Evolutionary conservation across 2,888 invertebrate species (phyloP).

Genomic region (Melieria omissa): DNA sequence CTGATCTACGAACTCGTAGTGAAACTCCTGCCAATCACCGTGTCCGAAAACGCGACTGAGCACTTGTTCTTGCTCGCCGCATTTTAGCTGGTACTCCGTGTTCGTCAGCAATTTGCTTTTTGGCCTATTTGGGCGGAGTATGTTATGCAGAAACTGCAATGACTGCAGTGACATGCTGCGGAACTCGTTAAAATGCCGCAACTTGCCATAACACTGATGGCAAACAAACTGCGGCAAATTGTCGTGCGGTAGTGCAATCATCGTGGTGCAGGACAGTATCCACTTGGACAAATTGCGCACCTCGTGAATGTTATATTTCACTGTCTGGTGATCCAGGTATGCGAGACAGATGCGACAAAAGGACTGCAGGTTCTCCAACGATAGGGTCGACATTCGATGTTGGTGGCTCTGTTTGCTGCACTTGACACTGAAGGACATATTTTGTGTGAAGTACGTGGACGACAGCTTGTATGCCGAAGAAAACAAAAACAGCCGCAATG

Average conservation of each 20-base stretch:
- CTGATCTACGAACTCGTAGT: neutral
- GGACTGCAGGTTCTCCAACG: conserved; percentile 8
- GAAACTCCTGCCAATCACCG: conserved; percentile 25
- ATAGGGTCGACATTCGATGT: too few species aligned
- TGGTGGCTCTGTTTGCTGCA: too few species aligned
- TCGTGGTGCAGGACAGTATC: conserved; percentile 12
- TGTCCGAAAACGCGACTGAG: neutral
- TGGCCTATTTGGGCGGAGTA: conserved; percentile 40
- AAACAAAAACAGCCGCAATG: too few species aligned
- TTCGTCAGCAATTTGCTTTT: conserved; percentile 7
- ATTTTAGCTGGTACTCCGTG: neutral
- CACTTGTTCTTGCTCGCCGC: neutral
- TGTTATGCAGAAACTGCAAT: conserved; percentile 34
- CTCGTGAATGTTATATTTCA: conserved; percentile 12
- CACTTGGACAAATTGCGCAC: conserved; percentile 3
- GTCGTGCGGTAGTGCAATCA: conserved; percentile 29
- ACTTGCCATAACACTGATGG: conserved; percentile 51
- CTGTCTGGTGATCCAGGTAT: neutral
- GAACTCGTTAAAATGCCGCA: conserved; percentile 54
- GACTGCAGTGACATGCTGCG: conserved; percentile 59
- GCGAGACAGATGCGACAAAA: conserved; percentile 21
- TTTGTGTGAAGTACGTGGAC: too few species aligned
- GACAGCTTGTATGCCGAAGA: too few species aligned
- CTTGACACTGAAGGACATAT: too few species aligned
- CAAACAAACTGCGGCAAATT: conserved; percentile 52